Evolutionary conservation across 1,140 invertebrate genomes (phyloP).

Genomic region (Drosophila parabipectinata): DNA sequence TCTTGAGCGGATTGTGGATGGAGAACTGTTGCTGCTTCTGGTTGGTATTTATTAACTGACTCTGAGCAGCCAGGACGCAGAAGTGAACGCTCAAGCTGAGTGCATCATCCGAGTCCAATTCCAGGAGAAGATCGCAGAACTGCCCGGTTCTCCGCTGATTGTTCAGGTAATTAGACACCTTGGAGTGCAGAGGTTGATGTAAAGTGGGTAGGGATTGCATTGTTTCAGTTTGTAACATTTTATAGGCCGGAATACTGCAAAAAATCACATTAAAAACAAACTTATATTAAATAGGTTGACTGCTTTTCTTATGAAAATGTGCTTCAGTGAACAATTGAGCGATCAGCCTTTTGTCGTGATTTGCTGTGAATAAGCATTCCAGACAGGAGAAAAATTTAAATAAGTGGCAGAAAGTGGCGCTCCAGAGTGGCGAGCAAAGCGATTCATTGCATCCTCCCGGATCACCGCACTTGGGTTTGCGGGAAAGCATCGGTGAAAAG

Average conservation of each 20-base stretch:
- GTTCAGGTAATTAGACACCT: conserved; percentile 80
- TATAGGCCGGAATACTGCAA: not conserved
- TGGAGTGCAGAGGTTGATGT: conserved; percentile 76
- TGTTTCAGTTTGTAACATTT: conserved; percentile 26
- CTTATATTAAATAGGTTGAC: conserved; percentile 42
- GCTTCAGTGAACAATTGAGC: conserved; percentile 52
- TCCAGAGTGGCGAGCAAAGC: no score
- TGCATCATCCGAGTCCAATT: conserved; percentile 65
- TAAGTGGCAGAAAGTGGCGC: not conserved
- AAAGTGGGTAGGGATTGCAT: conserved; percentile 53
- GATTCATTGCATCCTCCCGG: not conserved
- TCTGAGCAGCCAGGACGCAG: conserved; percentile 78
- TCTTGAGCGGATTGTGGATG: conserved; percentile 78
- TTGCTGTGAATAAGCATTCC: conserved; percentile 14
- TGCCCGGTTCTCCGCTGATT: conserved; percentile 65
- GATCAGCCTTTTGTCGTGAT: conserved; percentile 46
- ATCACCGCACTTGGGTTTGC: no score
- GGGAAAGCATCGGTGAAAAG: not conserved
- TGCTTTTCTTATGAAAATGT: conserved; percentile 41
- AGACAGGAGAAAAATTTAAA: conserved; percentile 1
- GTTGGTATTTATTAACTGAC: conserved; percentile 64
- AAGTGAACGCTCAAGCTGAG: conserved; percentile 66
- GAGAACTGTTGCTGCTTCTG: conserved; percentile 81
- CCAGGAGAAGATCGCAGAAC: conserved; percentile 76
- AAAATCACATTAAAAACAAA: conserved; percentile 17